phyloP scores from a whole-genome alignment of 1,140 invertebrate genomes.

The Brachionus paranguensis region DNA sequence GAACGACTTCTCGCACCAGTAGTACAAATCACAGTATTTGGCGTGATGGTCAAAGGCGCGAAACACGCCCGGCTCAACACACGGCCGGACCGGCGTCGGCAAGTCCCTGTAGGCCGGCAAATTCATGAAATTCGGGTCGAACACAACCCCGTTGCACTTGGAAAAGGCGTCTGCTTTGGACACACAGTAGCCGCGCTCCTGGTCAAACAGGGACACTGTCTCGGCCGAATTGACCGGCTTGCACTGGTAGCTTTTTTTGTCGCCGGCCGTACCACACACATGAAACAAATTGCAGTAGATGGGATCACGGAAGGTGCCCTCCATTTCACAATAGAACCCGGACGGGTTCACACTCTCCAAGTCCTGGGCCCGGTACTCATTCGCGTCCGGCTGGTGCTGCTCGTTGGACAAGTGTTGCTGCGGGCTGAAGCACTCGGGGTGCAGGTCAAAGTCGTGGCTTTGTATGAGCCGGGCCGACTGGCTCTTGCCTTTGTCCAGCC shows the following conservation, averaged over 20 bases:
- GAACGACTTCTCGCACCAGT: slow-evolving; percentile 32
- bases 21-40: slow-evolving; percentile 37
- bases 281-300: slow-evolving; percentile 39
- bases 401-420: neutral
- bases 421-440: neutral
- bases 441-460: neutral
- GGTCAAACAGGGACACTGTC: neutral
- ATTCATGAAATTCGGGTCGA: slow-evolving; percentile 36
- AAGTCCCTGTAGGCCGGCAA: slow-evolving; percentile 29
- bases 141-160: slow-evolving; percentile 29
- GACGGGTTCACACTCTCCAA: slow-evolving; percentile 31
- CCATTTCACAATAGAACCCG: slow-evolving; percentile 24
- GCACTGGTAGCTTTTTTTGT: slow-evolving; percentile 18
- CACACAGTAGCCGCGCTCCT: neutral
- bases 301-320: slow-evolving; percentile 12
- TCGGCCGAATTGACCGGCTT: neutral
- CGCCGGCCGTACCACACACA: neutral
- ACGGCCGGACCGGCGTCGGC: neutral
- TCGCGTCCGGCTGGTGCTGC: neutral
- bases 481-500: neutral
- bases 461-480: neutral
- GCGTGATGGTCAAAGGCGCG: neutral
- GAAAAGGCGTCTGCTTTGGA: neutral
- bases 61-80: slow-evolving; percentile 13
- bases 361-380: neutral